Conservation (phyloP, 2,797 vertebrate genomes). For the Oreortyx pictus region DNA sequence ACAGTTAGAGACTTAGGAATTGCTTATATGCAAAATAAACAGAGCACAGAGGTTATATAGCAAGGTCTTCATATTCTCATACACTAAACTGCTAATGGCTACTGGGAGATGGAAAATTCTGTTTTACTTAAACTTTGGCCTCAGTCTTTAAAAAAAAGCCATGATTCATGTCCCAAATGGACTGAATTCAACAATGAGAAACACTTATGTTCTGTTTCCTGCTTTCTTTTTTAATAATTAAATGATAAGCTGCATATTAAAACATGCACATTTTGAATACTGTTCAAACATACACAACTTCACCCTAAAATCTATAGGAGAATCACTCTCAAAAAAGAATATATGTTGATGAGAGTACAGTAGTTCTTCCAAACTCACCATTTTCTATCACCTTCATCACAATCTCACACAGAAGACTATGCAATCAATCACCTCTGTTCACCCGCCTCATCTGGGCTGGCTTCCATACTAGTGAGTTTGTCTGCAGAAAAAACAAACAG, state of each 20-base stretch:
- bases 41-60: neutral
- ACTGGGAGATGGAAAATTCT: neutral
- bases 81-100: neutral
- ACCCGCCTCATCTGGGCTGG: neutral
- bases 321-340: neutral
- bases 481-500: neutral
- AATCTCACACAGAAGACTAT: neutral
- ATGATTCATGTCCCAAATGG: neutral
- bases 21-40: neutral
- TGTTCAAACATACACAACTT: neutral
- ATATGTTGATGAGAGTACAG: neutral
- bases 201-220: neutral
- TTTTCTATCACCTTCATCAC: neutral
- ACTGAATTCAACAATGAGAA: neutral
- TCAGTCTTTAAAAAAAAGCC: neutral
- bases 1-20: neutral
- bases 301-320: neutral
- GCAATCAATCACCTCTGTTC: neutral
- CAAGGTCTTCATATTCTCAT: neutral
- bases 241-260: neutral
- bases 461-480: neutral
- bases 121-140: neutral
- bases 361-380: neutral
- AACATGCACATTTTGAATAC: neutral
- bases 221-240: constrained; percentile 5